phyloP scores from a whole-genome alignment of 2,888 invertebrate genomes.

The Exephanes ischioxanthus region DNA sequence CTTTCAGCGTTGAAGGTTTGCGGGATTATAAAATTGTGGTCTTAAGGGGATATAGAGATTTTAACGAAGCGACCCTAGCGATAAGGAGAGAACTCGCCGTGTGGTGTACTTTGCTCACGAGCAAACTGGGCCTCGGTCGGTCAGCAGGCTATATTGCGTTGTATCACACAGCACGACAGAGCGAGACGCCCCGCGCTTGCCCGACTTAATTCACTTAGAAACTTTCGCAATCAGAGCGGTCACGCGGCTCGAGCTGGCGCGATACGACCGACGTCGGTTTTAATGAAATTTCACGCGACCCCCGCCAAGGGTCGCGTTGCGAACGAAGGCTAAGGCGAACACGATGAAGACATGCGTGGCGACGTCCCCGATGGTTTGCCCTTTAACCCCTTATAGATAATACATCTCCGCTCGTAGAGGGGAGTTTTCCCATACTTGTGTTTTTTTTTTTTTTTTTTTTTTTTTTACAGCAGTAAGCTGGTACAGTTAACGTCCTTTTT shows the following conservation, averaged over 20 bases:
- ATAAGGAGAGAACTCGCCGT: neutral
- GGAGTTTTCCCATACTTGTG: neutral
- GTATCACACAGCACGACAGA: slow-evolving; percentile 47
- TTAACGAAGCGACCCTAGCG: neutral
- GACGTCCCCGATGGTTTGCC: slow-evolving; percentile 16
- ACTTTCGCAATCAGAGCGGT: slow-evolving; percentile 78
- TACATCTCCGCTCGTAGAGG: neutral
- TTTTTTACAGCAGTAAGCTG: neutral
- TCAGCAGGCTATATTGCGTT: slow-evolving; percentile 45
- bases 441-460: neutral
- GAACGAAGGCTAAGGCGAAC: slow-evolving; percentile 8
- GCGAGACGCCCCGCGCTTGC: slow-evolving; percentile 65
- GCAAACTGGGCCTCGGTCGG: slow-evolving; percentile 37
- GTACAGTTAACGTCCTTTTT: neutral
- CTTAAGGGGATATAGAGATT: neutral
- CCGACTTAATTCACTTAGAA: slow-evolving; percentile 78
- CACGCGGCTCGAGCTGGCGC: slow-evolving; percentile 69
- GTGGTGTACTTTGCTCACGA: slow-evolving; percentile 26
- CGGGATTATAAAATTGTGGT: neutral
- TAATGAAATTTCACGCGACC: slow-evolving; percentile 76
- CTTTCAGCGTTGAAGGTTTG: neutral
- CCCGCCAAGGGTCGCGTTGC: slow-evolving; percentile 36
- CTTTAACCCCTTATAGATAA: slow-evolving; percentile 6
- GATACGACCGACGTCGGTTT: slow-evolving; percentile 74
- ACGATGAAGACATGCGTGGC: slow-evolving; percentile 12